Evolutionary conservation across 2,888 invertebrate genomes (phyloP), one percentile per base, ranked within the genome.

Genomic region (Aspidiotus rigidus): DNA sequence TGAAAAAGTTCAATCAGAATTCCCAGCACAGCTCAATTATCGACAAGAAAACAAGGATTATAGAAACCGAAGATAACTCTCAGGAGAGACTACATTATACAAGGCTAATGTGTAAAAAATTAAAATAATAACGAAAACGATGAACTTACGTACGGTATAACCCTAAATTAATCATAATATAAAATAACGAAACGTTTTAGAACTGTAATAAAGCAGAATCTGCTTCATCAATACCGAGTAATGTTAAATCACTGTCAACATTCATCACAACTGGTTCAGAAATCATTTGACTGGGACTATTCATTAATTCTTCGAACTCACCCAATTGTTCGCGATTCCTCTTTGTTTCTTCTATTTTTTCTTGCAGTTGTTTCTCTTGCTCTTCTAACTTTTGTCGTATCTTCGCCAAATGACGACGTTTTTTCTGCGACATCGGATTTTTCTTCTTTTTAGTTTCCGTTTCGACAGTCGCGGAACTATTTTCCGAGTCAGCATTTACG

Each of bases 151-250:
- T 3, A 28, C 28, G 28, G 5, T 3, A 28, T 28, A 28, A 28
- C 28, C 28, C 28, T 28, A 28, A 28, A 28, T 28, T 28, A 28
- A 28, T 28, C 5, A 28, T 28, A 28, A 28, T 28, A 28, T 28
- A 28, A 28, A 28, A 28, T 28, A 28, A 3, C 28, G 28, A 28
- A 3, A 28, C 28, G 28, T 28, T 3, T 28, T 28, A 49, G n/a
- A 49, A 49, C n/a, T 49, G 75, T 74, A 81, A 81, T 39, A 85
- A 85, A 8, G 85, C 86, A 73, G 85, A 84, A 76, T 93, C 92
- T 44, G 86, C 86, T 8, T 87, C 90, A 76, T 91, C 91, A 64
- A 92, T 92, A 1, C 93, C 93, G 64, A 93, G 80, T 87, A 93
- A 85, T 59, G 59, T 66, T 28, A 66, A 15, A 49, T 66, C 66